A percentile compares a stretch with the other conserved stretches of the same genome.
These are phyloP conservation scores for Lordiphosa mommai DNA, from an alignment of 1,140 invertebrate species.

Conservation along the genomic window DNA sequence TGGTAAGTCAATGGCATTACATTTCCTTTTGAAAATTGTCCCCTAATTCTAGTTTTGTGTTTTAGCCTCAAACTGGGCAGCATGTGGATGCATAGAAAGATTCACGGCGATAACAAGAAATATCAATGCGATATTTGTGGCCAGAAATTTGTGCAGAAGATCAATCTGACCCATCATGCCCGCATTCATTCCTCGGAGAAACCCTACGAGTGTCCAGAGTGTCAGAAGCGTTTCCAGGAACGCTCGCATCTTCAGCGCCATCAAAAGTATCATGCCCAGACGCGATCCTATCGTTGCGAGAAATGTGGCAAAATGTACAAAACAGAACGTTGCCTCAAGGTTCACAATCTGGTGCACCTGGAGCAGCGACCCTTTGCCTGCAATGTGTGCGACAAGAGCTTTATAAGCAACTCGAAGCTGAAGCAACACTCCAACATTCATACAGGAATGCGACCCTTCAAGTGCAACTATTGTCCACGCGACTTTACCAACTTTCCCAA, in stretches of 20 bases:
- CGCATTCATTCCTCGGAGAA: constrained; percentile 83
- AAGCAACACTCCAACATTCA: constrained; percentile 83
- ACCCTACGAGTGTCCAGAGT: constrained; percentile 84
- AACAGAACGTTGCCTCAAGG: constrained; percentile 81
- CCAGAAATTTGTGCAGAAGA: constrained; percentile 81
- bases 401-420: constrained; percentile 81
- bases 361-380: constrained; percentile 80
- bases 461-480: constrained; percentile 82
- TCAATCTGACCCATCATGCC: constrained; percentile 81
- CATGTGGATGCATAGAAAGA: constrained; percentile 81
- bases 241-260: constrained; percentile 81
- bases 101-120: constrained; percentile 80
- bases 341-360: constrained; percentile 80
- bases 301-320: constrained; percentile 81
- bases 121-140: constrained; percentile 81
- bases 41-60: not conserved
- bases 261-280: constrained; percentile 80
- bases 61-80: constrained; percentile 80
- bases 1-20: constrained; percentile 70
- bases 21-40: not conserved
- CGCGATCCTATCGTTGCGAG: constrained; percentile 80
- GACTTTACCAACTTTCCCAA: constrained; percentile 82
- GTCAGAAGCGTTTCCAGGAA: constrained; percentile 81
- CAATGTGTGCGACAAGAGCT: constrained; percentile 81
- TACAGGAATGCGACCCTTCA: constrained; percentile 81